Conservation (phyloP, 2,797 vertebrate species). For the Tragelaphus eurycerus region DNA sequence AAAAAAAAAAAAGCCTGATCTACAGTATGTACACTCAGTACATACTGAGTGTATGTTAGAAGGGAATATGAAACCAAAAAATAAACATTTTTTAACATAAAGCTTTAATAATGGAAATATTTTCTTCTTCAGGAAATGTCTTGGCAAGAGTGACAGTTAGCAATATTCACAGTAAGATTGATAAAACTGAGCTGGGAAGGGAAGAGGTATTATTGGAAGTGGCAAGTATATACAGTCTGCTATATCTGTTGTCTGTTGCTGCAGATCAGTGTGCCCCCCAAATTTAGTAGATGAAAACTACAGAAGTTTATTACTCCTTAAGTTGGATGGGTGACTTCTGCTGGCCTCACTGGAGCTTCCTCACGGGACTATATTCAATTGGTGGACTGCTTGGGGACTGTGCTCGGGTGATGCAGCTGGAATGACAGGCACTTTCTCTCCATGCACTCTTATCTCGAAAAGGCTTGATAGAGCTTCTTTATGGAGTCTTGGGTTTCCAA, state of each 20-base stretch:
- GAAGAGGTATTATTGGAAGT: neutral
- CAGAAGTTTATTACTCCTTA: neutral
- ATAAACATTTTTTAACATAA: neutral
- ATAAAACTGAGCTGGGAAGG: neutral
- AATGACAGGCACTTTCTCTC: neutral
- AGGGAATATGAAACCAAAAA: neutral
- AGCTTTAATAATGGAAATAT: neutral
- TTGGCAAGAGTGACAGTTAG: neutral
- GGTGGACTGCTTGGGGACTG: neutral
- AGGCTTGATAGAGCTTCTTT: neutral
- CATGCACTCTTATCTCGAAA: neutral
- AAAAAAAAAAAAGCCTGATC: neutral
- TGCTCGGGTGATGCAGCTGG: neutral
- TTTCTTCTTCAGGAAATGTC: neutral
- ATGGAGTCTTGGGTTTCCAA: neutral
- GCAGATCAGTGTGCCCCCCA: neutral
- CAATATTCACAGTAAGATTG: neutral
- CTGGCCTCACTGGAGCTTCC: neutral
- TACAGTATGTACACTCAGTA: neutral
- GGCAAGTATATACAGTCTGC: neutral
- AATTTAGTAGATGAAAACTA: neutral
- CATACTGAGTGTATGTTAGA: neutral
- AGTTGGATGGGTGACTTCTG: neutral
- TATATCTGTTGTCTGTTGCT: neutral
- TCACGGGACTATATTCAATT: fast-evolving